Base-by-base conservation (phyloP, 2,888 invertebrate species). In the Drosophila nr. medialis region DNA sequence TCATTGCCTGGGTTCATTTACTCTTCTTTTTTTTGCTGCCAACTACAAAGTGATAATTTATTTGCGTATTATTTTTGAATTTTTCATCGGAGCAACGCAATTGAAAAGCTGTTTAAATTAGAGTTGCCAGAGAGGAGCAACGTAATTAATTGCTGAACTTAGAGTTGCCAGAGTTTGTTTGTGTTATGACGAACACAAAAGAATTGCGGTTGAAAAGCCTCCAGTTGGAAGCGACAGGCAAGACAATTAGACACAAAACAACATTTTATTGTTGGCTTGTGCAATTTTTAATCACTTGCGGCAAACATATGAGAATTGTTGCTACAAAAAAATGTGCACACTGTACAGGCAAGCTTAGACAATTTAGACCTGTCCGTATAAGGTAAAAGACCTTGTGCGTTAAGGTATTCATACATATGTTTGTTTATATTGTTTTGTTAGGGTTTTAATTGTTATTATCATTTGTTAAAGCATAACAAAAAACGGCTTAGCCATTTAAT, bases 91-190 rank as follows among this genome's bases (percentile, higher is more conserved):
- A 55, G 63, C 53, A 70, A 60, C 66, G 60, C 77, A 81, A 87
- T 85, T 87, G 85, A 85, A 84, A 87, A 77, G 77, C 72, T 81
- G 74, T 79, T 83, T 45, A 74, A 72, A 75, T 72, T 79, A 56
- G 45, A 60, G 64, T 55, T 55, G 50, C 64, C 69, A 30, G 13
- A 53, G 58, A 59, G 59, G 56, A 49, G 63, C 51, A 69, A 64
- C 67, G 61, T 77, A 80, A 85, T 85, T 85, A 87, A 84, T 72
- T 79, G 74, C 77, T 83, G 45, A 77, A 72, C 72, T 72, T 79
- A 56, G 45, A 60, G 64, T 55, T 53, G 50, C 64, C 69, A 30
- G 13, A 53, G 58, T 67, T 53, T 49, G 42, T 67, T 55, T 32
- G 56, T 67, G 45, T 32, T 72, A 53, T 4, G 67, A 56, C 42